Conservation (phyloP, 2,797 vertebrate species). For the Atherinosoma microstoma region DNA sequence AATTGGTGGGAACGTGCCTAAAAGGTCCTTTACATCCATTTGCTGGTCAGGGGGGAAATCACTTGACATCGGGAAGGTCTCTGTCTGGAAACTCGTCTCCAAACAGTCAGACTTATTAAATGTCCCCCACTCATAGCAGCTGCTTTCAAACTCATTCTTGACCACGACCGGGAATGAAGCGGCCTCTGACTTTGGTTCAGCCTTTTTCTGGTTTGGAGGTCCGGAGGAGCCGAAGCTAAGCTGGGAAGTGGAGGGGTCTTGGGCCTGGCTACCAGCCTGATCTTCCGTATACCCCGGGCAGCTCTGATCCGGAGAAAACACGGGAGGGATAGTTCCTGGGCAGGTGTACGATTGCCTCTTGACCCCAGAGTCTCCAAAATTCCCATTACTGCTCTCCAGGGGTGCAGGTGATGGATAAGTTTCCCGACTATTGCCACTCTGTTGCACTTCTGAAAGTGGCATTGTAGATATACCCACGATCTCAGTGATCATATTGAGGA, state of each 20-base stretch:
- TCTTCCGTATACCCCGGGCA: conserved; percentile 80
- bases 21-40: conserved; percentile 87
- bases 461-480: conserved; percentile 95
- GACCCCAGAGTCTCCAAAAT: conserved; percentile 76
- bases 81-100: conserved; percentile 84
- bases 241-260: conserved; percentile 81
- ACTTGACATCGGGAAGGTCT: conserved; percentile 85
- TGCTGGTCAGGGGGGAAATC: conserved; percentile 85
- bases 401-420: conserved; percentile 79
- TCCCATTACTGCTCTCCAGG: conserved; percentile 70
- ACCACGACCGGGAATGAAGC: conserved; percentile 87
- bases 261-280: conserved; percentile 78
- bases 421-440: conserved; percentile 77
- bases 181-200: conserved; percentile 81
- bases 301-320: conserved; percentile 83
- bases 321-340: conserved; percentile 72
- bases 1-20: conserved; percentile 85
- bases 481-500: conserved; percentile 97
- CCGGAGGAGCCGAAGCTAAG: conserved; percentile 72
- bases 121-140: conserved; percentile 92
- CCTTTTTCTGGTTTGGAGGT: conserved; percentile 68
- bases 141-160: conserved; percentile 90
- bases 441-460: conserved; percentile 86
- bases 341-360: conserved; percentile 86
- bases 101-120: conserved; percentile 84